A percentile compares a stretch with the other conserved stretches of the same genome.
phyloP scores from a whole-genome alignment of 2,797 vertebrate species.

The Morus bassanus region DNA sequence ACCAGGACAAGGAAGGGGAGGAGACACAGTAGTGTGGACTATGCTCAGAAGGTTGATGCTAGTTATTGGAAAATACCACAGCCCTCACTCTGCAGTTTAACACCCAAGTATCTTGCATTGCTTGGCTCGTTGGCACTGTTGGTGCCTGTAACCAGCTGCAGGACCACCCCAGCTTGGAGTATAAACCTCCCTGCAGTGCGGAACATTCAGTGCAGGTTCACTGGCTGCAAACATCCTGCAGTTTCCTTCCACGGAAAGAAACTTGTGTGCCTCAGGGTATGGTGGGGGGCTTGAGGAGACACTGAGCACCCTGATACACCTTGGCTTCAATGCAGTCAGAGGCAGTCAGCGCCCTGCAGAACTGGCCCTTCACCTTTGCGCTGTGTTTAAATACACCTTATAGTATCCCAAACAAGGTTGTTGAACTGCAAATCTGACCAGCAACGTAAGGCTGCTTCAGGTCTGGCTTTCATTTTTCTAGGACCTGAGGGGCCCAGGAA shows the following conservation, averaged over 20 bases:
- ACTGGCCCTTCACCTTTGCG: background rate
- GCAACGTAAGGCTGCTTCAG: background rate
- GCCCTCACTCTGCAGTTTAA: background rate
- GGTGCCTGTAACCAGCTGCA: background rate
- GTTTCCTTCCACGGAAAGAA: background rate
- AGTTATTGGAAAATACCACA: background rate
- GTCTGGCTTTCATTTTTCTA: background rate
- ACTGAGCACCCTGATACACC: background rate
- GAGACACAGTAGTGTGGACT: background rate
- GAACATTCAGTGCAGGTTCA: background rate
- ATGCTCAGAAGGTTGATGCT: background rate
- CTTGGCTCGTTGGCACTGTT: background rate
- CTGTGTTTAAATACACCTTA: background rate
- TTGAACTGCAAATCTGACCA: background rate
- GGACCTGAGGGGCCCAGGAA: background rate
- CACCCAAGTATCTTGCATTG: background rate
- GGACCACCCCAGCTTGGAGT: background rate
- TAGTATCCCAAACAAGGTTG: background rate
- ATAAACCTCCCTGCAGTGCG: background rate
- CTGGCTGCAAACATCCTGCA: background rate
- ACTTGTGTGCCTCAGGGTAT: background rate
- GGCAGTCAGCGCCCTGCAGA: background rate
- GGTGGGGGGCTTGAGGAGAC: background rate
- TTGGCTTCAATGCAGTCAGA: background rate
- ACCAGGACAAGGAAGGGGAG: background rate